Percentiles rank a stretch among this genome's conserved stretches.
These are phyloP conservation scores for Bradysia coprophila DNA, from an alignment of 1,140 invertebrate species.

Conservation along the genomic window DNA sequence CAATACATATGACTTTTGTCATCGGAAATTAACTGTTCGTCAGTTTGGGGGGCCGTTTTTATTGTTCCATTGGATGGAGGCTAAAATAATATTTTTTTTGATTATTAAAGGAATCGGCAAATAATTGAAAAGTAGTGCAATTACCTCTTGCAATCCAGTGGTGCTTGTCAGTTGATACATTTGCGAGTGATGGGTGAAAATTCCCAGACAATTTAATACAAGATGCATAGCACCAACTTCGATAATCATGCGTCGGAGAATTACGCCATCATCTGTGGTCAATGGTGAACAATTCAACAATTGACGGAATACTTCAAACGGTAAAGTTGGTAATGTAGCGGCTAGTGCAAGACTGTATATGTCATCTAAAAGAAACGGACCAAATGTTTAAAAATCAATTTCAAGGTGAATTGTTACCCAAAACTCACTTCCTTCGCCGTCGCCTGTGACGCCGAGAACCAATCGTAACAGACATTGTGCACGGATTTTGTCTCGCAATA, in stretches of 20 bases:
- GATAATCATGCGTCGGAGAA: conserved; percentile 59
- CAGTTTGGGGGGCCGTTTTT: neutral
- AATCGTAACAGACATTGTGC: conserved; percentile 71
- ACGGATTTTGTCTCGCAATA: conserved; percentile 63
- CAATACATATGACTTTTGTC: conserved; percentile 80
- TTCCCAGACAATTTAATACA: conserved; percentile 67
- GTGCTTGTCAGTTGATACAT: conserved; percentile 11
- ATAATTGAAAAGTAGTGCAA: neutral
- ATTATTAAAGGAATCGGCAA: neutral
- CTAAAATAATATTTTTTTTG: neutral
- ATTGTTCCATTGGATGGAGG: neutral
- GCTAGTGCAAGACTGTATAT: conserved; percentile 59
- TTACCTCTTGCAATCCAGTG: neutral
- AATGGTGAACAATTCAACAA: conserved; percentile 60
- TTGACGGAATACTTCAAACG: conserved; percentile 68
- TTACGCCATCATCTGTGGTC: conserved; percentile 61
- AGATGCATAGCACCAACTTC: conserved; percentile 68
- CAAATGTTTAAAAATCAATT: neutral
- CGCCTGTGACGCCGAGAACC: conserved; percentile 74
- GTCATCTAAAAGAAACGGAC: conserved; percentile 30
- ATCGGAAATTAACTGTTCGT: conserved; percentile 26
- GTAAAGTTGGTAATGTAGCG: conserved; percentile 59
- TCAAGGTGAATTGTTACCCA: conserved; percentile 13
- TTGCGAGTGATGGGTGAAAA: conserved; percentile 64
- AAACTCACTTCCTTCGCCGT: conserved; percentile 70